phyloP scores from a whole-genome alignment of 2,797 vertebrate genomes.

The Chelmon rostratus region DNA sequence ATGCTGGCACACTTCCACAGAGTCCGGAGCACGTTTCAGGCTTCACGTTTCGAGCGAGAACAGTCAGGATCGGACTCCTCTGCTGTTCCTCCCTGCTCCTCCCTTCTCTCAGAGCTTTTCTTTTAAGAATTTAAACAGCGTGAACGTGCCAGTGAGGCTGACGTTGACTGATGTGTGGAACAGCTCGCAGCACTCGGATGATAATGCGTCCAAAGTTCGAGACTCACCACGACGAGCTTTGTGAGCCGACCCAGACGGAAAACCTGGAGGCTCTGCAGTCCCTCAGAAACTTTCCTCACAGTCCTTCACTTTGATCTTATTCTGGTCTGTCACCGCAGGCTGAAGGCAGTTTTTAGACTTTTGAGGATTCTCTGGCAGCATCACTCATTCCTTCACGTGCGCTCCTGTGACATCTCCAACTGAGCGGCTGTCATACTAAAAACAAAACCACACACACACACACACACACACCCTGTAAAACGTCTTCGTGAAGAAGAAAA shows the following conservation, averaged over 20 bases:
- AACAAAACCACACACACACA: background rate
- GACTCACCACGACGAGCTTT: background rate
- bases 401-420: background rate
- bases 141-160: background rate
- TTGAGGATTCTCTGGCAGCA: background rate
- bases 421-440: constrained; percentile 22
- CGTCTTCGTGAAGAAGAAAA: background rate
- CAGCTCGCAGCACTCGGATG: background rate
- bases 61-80: background rate
- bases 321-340: constrained; percentile 12
- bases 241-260: too few species aligned
- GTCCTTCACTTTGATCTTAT: constrained; percentile 8
- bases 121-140: constrained; percentile 3
- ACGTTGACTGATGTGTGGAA: constrained; percentile 19
- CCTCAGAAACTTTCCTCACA: background rate
- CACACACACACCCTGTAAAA: background rate
- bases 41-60: background rate
- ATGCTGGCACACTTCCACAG: constrained; percentile 13
- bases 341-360: constrained; percentile 23
- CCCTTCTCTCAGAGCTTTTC: too few species aligned
- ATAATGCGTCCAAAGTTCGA: constrained; percentile 9
- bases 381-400: constrained; percentile 11
- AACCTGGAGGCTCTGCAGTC: background rate
- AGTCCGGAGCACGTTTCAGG: constrained; percentile 2
- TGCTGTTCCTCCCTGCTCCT: background rate